phyloP scores from a whole-genome alignment of 2,113 vertebrate species.

The Oncorhynchus kisutch region DNA sequence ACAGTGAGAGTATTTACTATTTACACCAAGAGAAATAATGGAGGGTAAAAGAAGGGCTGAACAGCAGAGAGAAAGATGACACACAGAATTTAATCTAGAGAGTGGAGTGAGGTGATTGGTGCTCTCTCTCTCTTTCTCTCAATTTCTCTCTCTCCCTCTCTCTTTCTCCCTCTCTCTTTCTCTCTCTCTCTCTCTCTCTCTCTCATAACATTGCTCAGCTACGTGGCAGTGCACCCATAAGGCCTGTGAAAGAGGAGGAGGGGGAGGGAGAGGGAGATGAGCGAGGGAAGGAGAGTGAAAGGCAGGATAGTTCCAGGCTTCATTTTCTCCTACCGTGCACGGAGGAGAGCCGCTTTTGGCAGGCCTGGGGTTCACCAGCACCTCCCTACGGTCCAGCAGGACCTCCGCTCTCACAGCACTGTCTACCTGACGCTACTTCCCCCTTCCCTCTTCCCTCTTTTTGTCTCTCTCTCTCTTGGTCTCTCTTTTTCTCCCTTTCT shows the following conservation, averaged over 20 bases:
- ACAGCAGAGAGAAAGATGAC: not conserved
- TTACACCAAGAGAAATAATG: not conserved
- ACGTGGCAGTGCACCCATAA: slow-evolving; percentile 70
- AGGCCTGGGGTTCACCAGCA: slow-evolving; percentile 67
- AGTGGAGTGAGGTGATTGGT: slow-evolving; percentile 38
- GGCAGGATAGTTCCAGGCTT: slow-evolving; percentile 28
- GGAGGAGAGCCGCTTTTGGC: slow-evolving; percentile 49
- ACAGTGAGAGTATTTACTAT: not conserved
- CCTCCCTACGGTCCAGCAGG: slow-evolving; percentile 80
- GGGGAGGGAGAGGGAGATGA: slow-evolving; percentile 10
- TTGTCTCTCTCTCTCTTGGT: not conserved
- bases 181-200: slow-evolving; percentile 28
- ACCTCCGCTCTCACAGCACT: slow-evolving; percentile 52
- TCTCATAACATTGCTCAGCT: slow-evolving; percentile 52
- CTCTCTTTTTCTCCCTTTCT: not conserved
- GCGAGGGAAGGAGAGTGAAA: too few relatives aligned
- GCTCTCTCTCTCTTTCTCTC: not conserved
- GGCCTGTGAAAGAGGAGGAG: slow-evolving; percentile 46
- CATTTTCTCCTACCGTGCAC: slow-evolving; percentile 44
- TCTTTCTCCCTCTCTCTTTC: slow-evolving; percentile 16
- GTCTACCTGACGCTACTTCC: not conserved
- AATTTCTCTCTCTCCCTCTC: not conserved
- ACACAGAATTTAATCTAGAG: not conserved
- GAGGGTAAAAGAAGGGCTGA: not conserved
- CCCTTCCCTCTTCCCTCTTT: not conserved